Conservation (phyloP, 2,888 invertebrate species). For the Pseudococcus jackbeardsleyi region DNA sequence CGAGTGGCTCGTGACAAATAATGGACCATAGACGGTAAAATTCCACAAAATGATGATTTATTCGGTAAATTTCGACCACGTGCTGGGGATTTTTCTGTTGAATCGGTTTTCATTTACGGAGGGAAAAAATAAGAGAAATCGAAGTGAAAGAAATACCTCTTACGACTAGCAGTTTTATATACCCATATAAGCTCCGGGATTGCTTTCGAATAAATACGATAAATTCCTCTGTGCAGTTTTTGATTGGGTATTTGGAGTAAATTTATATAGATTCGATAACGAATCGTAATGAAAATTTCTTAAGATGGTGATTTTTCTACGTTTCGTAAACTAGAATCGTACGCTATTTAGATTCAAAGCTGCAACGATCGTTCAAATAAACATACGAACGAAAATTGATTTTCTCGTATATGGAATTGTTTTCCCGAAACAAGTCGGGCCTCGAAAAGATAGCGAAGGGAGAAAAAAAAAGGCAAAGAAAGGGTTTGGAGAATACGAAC, state of each 20-base stretch:
- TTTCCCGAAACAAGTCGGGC: not conserved
- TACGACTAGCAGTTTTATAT: constrained; percentile 5
- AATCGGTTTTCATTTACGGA: not conserved
- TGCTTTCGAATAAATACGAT: constrained; percentile 12
- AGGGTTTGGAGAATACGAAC: not conserved
- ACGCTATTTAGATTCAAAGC: constrained; percentile 3
- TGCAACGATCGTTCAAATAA: not conserved
- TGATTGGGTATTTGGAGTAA: constrained; percentile 14
- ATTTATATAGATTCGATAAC: not conserved
- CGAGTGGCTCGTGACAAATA: not conserved
- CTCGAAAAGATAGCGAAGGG: not conserved
- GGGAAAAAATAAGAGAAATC: not conserved
- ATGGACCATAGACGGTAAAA: not conserved
- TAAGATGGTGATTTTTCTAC: not conserved
- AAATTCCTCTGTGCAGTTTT: not conserved
- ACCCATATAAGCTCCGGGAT: constrained; percentile 11
- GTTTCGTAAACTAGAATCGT: not conserved
- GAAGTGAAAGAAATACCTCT: constrained; percentile 14
- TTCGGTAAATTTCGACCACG: not conserved
- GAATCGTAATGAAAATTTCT: constrained; percentile 11
- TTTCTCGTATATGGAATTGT: not conserved
- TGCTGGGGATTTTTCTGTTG: not conserved
- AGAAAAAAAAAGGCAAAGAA: not conserved
- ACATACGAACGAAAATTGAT: constrained; percentile 34
- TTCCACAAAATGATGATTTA: not conserved